Evolutionary conservation across 2,797 vertebrate genomes (phyloP), one percentile per base, ranked within the genome.

Genomic region (Limosa lapponica): DNA sequence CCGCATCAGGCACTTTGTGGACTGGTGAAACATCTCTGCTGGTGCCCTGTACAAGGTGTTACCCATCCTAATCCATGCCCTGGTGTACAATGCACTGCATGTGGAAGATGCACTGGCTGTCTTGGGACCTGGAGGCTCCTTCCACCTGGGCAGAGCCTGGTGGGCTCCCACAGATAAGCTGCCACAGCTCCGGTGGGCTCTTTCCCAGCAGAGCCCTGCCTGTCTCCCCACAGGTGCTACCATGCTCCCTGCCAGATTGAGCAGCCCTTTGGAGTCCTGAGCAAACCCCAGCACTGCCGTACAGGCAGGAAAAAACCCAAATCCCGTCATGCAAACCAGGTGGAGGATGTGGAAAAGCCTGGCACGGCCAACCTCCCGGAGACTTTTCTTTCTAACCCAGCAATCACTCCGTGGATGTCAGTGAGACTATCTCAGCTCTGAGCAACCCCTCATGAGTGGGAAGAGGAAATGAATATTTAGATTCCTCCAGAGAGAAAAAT

Each of bases 111-210:
- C 36, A 25, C 8, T 28, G 41, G 7, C 28, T 87, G 20, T 54
- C 20, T 27, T 0, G 0, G 49, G 19, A 37, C 10, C n/a, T n/a
- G 37, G 46, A 62, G 36, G 27, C 11, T 77, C n/a, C 67, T 58
- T 89, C 24, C 41, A 58, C 32, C 4, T 3, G 3, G 8, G 16
- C 22, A 82, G 74, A 82, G n/a, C 37, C 23, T 61, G 20, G 23
- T 69, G 49, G 32, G 25, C 36, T 94, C 54, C 57, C 48, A 62
- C n/a, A 70, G 65, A 30, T 4, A 24, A 82, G 28, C 24, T 87
- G 25, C 66, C 2, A 4, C 46, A 52, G 30, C 32, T 30, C 51
- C 4, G 3, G 24, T 1, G 16, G 61, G 28, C 3, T 39, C n/a
- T 28, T 74, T 58, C 27, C 32, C 2, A 0, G 34, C 32, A 36